A percentile compares a stretch with the other conserved stretches of the same genome.
Evolutionary conservation across 2,888 invertebrate genomes (phyloP).

Genomic region (Synergus laeviventris): DNA sequence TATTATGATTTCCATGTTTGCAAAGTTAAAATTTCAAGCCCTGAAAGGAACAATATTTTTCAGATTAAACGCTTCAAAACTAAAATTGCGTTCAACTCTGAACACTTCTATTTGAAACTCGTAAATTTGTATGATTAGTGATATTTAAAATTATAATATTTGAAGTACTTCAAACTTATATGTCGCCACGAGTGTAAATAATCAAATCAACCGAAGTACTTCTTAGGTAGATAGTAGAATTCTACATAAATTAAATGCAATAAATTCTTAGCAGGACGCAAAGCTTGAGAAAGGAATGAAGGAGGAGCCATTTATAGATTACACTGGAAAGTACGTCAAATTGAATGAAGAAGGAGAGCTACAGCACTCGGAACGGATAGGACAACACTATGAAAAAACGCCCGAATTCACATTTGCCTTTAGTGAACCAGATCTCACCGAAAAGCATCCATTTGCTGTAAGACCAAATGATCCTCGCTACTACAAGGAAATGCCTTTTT

Average conservation of each 20-base stretch:
- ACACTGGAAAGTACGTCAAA: slow-evolving; percentile 46
- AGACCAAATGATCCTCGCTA: slow-evolving; percentile 75
- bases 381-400: slow-evolving; percentile 48
- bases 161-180: no score
- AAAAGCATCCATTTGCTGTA: slow-evolving; percentile 69
- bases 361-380: slow-evolving; percentile 43
- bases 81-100: no score
- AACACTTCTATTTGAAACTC: no score
- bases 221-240: background rate
- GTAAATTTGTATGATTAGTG: no score
- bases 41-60: no score
- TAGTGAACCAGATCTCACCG: slow-evolving; percentile 55
- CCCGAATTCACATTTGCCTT: slow-evolving; percentile 70
- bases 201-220: background rate
- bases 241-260: background rate
- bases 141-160: no score
- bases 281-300: slow-evolving; percentile 50
- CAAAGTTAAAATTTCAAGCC: no score
- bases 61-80: no score
- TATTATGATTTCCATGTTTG: no score
- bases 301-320: slow-evolving; percentile 49
- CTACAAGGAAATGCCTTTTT: slow-evolving; percentile 63
- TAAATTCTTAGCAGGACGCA: background rate
- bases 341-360: slow-evolving; percentile 37
- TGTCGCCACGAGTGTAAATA: background rate